Conservation (phyloP, 2,113 vertebrate genomes). For the Astatotilapia flaviijosephi region DNA sequence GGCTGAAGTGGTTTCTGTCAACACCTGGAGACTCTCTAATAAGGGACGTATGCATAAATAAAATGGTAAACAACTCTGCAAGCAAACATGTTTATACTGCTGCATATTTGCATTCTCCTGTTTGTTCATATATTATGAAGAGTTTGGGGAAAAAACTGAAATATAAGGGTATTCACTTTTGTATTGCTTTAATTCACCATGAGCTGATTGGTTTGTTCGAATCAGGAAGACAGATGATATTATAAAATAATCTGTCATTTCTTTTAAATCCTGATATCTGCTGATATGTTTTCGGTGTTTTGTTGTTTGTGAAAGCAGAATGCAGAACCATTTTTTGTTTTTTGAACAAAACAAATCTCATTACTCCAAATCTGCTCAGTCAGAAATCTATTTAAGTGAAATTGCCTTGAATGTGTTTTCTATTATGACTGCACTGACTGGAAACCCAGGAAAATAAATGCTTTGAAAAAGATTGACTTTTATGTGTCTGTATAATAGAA, state of each 20-base stretch:
- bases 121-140: neutral
- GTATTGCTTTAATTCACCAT: neutral
- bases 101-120: neutral
- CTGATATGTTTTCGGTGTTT: neutral
- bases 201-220: neutral
- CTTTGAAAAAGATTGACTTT: neutral
- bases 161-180: neutral
- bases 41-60: neutral
- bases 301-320: neutral
- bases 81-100: neutral
- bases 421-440: neutral
- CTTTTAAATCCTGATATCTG: neutral
- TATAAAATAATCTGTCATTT: neutral
- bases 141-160: neutral
- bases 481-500: neutral
- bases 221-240: neutral
- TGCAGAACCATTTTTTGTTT: neutral
- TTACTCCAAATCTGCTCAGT: neutral
- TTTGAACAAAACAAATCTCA: neutral
- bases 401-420: neutral
- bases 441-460: neutral
- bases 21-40: neutral
- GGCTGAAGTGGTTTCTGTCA: neutral
- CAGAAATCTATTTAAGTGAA: slow-evolving; percentile 3
- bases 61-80: neutral